phyloP scores from a whole-genome alignment of 1,140 invertebrate genomes.

The Gonioctena quinquepunctata region DNA sequence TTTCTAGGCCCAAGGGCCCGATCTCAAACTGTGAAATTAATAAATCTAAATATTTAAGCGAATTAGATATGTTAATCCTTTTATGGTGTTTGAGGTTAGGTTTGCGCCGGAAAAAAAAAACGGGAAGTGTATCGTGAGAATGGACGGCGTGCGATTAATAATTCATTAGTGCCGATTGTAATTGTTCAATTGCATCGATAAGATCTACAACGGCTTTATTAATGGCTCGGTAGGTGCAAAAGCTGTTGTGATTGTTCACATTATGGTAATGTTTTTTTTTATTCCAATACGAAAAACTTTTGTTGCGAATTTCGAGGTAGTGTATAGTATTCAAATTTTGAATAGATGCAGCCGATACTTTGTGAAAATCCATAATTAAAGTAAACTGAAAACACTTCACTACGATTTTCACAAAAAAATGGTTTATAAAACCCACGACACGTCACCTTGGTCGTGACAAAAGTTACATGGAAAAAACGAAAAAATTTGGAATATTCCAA shows the following conservation, averaged over 20 bases:
- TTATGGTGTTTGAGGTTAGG: slow-evolving; percentile 6
- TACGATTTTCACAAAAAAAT: no score
- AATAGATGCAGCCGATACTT: no score
- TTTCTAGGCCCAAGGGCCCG: slow-evolving; percentile 12
- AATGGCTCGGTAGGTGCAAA: neutral
- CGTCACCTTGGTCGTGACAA: no score
- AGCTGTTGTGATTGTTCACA: neutral
- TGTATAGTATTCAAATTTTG: no score
- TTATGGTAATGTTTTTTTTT: no score
- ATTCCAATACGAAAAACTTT: no score
- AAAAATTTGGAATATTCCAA: no score
- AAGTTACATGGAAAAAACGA: no score
- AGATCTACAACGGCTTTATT: neutral
- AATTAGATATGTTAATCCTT: slow-evolving; percentile 12
- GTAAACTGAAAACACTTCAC: no score
- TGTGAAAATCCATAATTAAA: no score
- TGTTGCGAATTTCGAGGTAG: no score
- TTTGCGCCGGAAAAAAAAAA: neutral
- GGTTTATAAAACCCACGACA: no score
- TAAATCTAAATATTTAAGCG: slow-evolving; percentile 35
- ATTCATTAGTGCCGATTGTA: slow-evolving; percentile 4
- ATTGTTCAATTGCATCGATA: slow-evolving; percentile 5
- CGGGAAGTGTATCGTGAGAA: neutral
- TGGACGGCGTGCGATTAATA: neutral
- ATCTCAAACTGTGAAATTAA: slow-evolving; percentile 34